phyloP scores from a whole-genome alignment of 2,888 invertebrate species.

The Schizaphis graminum region DNA sequence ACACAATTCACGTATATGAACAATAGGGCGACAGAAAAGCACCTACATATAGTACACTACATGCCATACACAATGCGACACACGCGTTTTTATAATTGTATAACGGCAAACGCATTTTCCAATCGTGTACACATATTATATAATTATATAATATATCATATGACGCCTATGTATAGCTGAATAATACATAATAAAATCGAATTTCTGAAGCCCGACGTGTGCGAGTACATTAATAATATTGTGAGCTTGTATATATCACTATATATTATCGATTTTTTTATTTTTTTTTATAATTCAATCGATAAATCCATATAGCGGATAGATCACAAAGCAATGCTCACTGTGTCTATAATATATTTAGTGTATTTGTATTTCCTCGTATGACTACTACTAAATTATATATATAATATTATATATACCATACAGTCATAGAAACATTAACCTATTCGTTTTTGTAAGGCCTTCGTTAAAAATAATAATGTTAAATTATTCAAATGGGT shows the following conservation, averaged over 20 bases:
- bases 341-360: neutral
- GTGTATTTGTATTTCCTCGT: neutral
- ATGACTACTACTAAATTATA: neutral
- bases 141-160: neutral
- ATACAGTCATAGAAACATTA: neutral
- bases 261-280: neutral
- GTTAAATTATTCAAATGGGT: neutral
- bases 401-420: neutral
- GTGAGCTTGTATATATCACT: neutral
- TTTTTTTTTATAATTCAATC: neutral
- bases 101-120: constrained; percentile 24
- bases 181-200: neutral
- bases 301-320: neutral
- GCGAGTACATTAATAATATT: neutral
- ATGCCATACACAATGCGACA: neutral
- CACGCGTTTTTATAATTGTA: neutral
- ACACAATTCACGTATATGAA: neutral
- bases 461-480: neutral
- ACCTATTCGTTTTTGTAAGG: constrained; percentile 20
- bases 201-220: neutral
- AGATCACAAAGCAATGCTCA: neutral
- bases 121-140: neutral
- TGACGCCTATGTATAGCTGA: neutral
- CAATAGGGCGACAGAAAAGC: constrained; percentile 14
- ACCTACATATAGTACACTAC: neutral